Conservation (phyloP, 2,888 invertebrate genomes). For the Cybosia mesomella region DNA sequence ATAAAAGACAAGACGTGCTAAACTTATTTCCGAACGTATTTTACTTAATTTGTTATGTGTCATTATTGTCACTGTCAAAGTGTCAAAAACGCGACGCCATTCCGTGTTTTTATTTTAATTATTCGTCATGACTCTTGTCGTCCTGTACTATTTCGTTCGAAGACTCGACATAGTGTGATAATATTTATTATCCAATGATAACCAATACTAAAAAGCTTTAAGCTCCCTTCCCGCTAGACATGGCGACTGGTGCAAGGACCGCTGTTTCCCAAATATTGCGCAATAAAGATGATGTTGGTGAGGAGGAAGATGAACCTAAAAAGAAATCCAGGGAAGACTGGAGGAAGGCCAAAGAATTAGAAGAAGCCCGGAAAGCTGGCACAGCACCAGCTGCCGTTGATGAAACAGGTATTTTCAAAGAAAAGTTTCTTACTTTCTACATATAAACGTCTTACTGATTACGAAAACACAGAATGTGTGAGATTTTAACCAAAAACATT, state of each 20-base stretch:
- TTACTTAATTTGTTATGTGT: no score
- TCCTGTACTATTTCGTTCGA: background rate
- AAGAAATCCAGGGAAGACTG: slow-evolving; percentile 97
- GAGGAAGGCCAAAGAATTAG: slow-evolving; percentile 98
- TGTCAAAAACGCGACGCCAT: background rate
- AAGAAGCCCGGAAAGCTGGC: slow-evolving; percentile 98
- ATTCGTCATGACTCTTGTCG: no score
- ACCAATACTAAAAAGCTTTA: slow-evolving; percentile 13
- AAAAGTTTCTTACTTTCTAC: no score
- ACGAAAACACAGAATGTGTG: background rate
- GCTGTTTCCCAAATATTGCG: slow-evolving; percentile 92
- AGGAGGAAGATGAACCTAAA: slow-evolving; percentile 91
- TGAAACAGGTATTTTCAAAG: slow-evolving; percentile 86
- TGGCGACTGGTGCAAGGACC: slow-evolving; percentile 76
- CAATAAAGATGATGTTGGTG: slow-evolving; percentile 87
- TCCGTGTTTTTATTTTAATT: slow-evolving; percentile 6
- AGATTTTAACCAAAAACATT: background rate
- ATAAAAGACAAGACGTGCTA: no score
- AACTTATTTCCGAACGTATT: no score
- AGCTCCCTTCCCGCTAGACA: slow-evolving; percentile 33
- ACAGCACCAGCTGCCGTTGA: slow-evolving; percentile 96
- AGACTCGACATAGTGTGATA: background rate
- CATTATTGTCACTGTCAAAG: no score
- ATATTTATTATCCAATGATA: background rate
- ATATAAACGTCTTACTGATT: background rate